phyloP scores from a whole-genome alignment of 2,888 invertebrate genomes.

The Tethea ocularis region DNA sequence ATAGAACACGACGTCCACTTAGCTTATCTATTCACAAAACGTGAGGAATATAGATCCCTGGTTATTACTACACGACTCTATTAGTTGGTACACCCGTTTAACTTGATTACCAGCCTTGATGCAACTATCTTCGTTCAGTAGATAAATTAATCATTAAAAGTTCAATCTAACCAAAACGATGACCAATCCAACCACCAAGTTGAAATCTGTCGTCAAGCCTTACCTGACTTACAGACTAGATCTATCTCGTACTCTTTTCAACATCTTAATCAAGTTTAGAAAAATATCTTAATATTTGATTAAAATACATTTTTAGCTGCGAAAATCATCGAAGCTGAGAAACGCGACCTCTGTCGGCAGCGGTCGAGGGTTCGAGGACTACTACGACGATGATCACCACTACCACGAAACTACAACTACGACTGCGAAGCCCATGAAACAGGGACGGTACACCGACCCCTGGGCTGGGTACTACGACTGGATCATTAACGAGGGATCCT shows the following conservation, averaged over 20 bases:
- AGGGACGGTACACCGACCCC: slow-evolving; percentile 86
- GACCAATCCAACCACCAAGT: no score
- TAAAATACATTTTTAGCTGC: slow-evolving; percentile 23
- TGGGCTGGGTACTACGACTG: slow-evolving; percentile 94
- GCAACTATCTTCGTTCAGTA: no score
- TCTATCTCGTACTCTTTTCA: no score
- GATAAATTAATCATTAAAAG: no score
- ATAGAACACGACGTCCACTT: slow-evolving; percentile 28
- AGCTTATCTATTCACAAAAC: slow-evolving; percentile 18
- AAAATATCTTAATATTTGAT: background rate
- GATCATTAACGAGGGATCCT: slow-evolving; percentile 93
- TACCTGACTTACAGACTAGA: no score
- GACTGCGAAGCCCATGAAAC: slow-evolving; percentile 80
- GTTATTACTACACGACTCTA: background rate
- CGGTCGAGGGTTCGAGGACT: slow-evolving; percentile 72
- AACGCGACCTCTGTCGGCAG: slow-evolving; percentile 44
- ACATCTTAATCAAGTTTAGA: no score
- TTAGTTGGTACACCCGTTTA: no score
- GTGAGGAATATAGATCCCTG: background rate
- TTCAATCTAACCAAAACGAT: no score
- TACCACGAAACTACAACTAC: slow-evolving; percentile 64
- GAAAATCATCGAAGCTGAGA: slow-evolving; percentile 38
- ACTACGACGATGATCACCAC: slow-evolving; percentile 75
- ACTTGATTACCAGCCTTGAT: no score
- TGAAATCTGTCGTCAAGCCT: no score